Evolutionary conservation across 2,113 vertebrate species (phyloP), one percentile per base, ranked within the genome.

Genomic region (Calonectris borealis): DNA sequence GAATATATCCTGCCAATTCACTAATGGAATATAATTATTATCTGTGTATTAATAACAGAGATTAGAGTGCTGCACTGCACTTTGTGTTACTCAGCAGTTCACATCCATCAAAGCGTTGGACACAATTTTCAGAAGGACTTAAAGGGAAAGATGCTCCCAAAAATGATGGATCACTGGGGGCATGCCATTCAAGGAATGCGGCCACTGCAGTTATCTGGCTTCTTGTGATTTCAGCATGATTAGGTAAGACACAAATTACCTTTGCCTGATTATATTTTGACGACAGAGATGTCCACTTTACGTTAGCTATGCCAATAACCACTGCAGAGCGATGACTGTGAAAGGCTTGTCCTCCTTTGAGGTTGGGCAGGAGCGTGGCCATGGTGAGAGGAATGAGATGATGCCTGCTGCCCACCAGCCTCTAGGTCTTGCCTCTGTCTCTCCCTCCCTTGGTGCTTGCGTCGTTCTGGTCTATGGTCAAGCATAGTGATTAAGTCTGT

Each of bases 1-100:
- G 0, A 80, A 86, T 78, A 73, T 70, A 86, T 87, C 60, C 75
- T 87, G 84, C 78, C 78, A 94, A 70, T 87, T 96, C 73, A 54
- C 77, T 94, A 97, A 96, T 94, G 95, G 82, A 93, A 83, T 81
- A 22, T 75, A 88, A 80, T 86, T 66, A 94, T 88, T 83, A 66
- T 68, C 66, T 55, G 13, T 2, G 3, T 79, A 62, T 87, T 79
- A 94, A 93, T 80, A 90, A 62, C 7, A 36, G 62, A 89, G 17
- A 54, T 68, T 79, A 84, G 20, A 96, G 38, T 76, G 42, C 78
- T 80, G 51, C 75, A 71, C n/a, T 85, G 73, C 26, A 71, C 44
- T 93, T 90, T 13, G 5, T 89, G 42, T 82, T 91, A 54, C 44
- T 92, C 71, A 91, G 83, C 20, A 73, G 26, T 83, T 95, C 79